phyloP scores from a whole-genome alignment of 2,113 vertebrate species.

The Oenanthe melanoleuca region DNA sequence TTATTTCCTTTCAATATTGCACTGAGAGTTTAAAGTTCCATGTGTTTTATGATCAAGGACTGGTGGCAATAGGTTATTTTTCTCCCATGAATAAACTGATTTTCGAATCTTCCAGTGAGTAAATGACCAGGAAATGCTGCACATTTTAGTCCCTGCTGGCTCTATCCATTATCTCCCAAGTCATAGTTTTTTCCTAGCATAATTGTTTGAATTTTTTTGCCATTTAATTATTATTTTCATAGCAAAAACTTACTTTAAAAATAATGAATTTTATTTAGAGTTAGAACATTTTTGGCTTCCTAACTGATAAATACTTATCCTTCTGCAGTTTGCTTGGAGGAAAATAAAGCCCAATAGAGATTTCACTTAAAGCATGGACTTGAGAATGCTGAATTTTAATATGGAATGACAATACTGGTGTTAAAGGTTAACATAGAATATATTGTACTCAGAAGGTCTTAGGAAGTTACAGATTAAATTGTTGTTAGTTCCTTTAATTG shows the following conservation, averaged over 20 bases:
- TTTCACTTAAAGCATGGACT: not conserved
- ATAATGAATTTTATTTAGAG: not conserved
- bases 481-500: not conserved
- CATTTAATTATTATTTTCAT: constrained; percentile 16
- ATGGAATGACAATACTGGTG: not conserved
- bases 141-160: constrained; percentile 39
- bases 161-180: constrained; percentile 31
- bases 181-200: not conserved
- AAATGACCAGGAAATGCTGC: constrained; percentile 55
- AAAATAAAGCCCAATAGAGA: not conserved
- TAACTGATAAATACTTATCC: not conserved
- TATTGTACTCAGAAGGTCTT: not conserved
- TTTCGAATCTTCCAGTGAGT: constrained; percentile 39
- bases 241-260: not conserved
- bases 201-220: constrained; percentile 24
- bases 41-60: constrained; percentile 16
- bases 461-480: not conserved
- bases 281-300: not conserved
- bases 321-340: not conserved
- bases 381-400: not conserved
- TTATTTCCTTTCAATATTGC: constrained; percentile 24
- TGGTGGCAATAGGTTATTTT: constrained; percentile 46
- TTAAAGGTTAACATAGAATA: not conserved
- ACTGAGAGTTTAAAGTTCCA: constrained; percentile 16
- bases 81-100: constrained; percentile 57